Evolutionary conservation across 1,140 invertebrate species (phyloP), one percentile per base, ranked within the genome.

Genomic region (Drosophila novamexicana): DNA sequence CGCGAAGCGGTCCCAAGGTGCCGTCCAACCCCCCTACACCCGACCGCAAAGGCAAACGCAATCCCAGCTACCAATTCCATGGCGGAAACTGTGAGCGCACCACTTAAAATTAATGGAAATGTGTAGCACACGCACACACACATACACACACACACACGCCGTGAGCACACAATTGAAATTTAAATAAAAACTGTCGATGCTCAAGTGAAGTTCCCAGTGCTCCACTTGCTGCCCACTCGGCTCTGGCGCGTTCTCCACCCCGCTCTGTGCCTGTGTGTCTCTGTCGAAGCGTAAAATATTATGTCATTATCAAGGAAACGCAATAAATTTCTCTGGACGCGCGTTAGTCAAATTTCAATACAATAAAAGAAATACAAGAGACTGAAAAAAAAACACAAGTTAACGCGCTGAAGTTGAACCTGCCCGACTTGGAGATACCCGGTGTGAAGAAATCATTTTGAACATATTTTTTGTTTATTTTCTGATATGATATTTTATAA

Each of bases 81-180:
- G 14, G 45, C 58, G 64, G 59, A 63, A 70, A 68, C 58, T 53
- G 16, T 16, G 44, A 32, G 49, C 49, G 44, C 45, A 76, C 54
- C 81, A 83, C 86, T 90, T 90, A 81, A 91, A 91, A 91, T 91
- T 91, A 91, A 91, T 91, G 88, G 89, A 91, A 91, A 76, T 75
- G 62, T 81, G 72, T 88, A 73, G 71, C 67, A 54, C 9, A 58
- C 36, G 52, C 56, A 52, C 57, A 44, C 32, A 52, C 22, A 77
- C 52, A 44, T 50, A 10, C 58, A 64, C 45, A 68, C 52, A 56
- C 10, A 45, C 9, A 56, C 34, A 67, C 7, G 14, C 0, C 14
- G 14, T 16, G 3, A n/a, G 8, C 50, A 5, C 42, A 59, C 65
- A 81, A 84, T 73, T 81, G 70, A 76, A 90, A 90, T 76, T 91